A percentile compares a stretch with the other conserved stretches of the same genome.
These are phyloP conservation scores for Apostichopus californicus DNA, from an alignment of 35 echinoderm and acorn worm genomes.

Conservation along the genomic window DNA sequence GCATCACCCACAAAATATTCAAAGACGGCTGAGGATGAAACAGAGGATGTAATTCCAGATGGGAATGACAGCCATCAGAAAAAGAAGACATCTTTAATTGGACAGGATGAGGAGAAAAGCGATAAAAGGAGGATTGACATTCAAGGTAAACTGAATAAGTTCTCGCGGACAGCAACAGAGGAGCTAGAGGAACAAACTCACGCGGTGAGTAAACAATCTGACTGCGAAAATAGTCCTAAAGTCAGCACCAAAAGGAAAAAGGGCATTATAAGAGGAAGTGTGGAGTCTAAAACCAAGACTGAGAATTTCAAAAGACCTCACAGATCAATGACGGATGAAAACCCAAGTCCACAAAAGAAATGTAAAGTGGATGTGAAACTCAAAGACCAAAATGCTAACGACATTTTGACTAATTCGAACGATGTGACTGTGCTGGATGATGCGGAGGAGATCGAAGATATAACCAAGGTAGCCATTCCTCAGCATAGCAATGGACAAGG, in stretches of 20 bases:
- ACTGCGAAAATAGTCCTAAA: not conserved
- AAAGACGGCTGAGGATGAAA: not conserved
- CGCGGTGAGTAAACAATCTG: not conserved
- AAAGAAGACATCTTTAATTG: not conserved
- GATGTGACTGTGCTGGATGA: not conserved
- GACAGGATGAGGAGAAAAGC: not conserved
- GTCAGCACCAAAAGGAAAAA: not conserved
- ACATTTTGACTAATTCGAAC: not conserved
- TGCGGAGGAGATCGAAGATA: not conserved
- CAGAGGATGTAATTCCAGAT: not conserved
- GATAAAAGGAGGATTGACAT: slow-evolving; percentile 17
- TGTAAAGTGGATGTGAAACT: not conserved
- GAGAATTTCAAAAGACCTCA: not conserved
- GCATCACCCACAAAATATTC: not conserved
- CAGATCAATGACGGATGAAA: not conserved
- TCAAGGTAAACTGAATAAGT: slow-evolving; percentile 16
- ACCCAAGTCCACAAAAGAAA: not conserved
- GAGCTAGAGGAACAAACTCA: not conserved
- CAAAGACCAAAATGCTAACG: slow-evolving; percentile 21
- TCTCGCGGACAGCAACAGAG: not conserved
- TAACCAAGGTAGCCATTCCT: too few relatives aligned
- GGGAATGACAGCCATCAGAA: not conserved
- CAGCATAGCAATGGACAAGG: not conserved
- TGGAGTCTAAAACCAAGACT: not conserved
- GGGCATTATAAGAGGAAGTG: not conserved